Conservation (phyloP, 2,888 invertebrate genomes). For the Diplazon laetatorius region DNA sequence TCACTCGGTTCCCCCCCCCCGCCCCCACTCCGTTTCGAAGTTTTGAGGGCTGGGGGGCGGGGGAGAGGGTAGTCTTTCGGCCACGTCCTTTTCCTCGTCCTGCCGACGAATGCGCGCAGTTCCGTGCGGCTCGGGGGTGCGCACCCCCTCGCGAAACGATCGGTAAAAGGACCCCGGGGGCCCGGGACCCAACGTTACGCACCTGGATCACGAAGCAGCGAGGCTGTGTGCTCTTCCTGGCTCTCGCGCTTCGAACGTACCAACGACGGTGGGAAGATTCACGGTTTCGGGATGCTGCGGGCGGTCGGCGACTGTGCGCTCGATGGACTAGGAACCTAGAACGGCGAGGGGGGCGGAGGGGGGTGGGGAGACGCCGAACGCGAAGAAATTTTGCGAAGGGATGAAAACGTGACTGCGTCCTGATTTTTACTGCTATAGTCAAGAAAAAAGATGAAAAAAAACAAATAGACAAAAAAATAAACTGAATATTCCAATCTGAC, state of each 20-base stretch:
- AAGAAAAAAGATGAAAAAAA: too few relatives aligned
- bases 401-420: conserved; percentile 7
- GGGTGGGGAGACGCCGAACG: too few relatives aligned
- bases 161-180: conserved; percentile 34
- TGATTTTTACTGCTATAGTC: conserved; percentile 1
- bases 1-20: conserved; percentile 20
- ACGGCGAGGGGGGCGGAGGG: conserved; percentile 12
- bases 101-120: conserved; percentile 63
- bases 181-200: conserved; percentile 31
- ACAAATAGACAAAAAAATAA: too few relatives aligned
- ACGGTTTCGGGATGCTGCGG: conserved; percentile 36
- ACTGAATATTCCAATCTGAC: too few relatives aligned
- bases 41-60: conserved; percentile 18
- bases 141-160: conserved; percentile 46
- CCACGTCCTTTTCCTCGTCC: conserved; percentile 51
- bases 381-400: conserved; percentile 40
- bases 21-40: conserved; percentile 10
- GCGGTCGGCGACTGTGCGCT: conserved; percentile 22
- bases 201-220: conserved; percentile 34
- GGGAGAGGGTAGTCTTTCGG: conserved; percentile 15
- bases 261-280: conserved; percentile 38
- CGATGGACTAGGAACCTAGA: background rate
- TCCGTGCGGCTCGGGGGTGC: conserved; percentile 55
- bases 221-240: conserved; percentile 15
- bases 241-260: conserved; percentile 26